phyloP scores from a whole-genome alignment of 1,140 invertebrate species.

The Dreissena polymorpha region DNA sequence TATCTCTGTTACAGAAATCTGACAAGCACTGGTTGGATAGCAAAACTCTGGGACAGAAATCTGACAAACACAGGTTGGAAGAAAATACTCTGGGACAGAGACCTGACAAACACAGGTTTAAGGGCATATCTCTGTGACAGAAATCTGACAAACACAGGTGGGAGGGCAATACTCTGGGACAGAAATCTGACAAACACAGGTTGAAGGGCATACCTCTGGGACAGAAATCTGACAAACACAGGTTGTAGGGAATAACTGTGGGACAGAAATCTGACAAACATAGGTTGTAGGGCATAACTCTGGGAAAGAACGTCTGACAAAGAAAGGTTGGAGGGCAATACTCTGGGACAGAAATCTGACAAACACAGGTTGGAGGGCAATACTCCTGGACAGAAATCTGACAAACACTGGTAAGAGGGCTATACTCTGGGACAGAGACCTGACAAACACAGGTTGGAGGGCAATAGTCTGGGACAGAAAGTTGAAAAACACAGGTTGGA shows the following conservation, averaged over 20 bases:
- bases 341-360: slow-evolving; percentile 64
- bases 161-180: no score
- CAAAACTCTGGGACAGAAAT: slow-evolving; percentile 68
- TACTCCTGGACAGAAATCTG: slow-evolving; percentile 66
- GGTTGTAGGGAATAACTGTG: no score
- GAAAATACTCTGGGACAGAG: slow-evolving; percentile 66
- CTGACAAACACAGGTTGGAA: slow-evolving; percentile 43
- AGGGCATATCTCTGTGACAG: no score
- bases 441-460: slow-evolving; percentile 44
- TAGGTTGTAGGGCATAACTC: no score
- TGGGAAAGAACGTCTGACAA: slow-evolving; percentile 63
- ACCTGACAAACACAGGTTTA: slow-evolving; percentile 54
- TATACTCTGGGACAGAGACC: slow-evolving; percentile 66
- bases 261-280: slow-evolving; percentile 63
- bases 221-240: slow-evolving; percentile 59
- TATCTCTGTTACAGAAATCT: slow-evolving; percentile 63
- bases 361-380: slow-evolving; percentile 43
- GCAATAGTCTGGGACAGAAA: slow-evolving; percentile 66
- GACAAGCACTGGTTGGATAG: slow-evolving; percentile 44
- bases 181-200: slow-evolving; percentile 60
- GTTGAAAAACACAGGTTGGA: slow-evolving; percentile 50
- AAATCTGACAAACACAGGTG: slow-evolving; percentile 59
- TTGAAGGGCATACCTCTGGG: no score
- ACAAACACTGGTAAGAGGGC: slow-evolving; percentile 43
- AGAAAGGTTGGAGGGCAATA: slow-evolving; percentile 35